Base-by-base conservation (phyloP, 2,888 invertebrate genomes). In the Leptinotarsa tumamoca region DNA sequence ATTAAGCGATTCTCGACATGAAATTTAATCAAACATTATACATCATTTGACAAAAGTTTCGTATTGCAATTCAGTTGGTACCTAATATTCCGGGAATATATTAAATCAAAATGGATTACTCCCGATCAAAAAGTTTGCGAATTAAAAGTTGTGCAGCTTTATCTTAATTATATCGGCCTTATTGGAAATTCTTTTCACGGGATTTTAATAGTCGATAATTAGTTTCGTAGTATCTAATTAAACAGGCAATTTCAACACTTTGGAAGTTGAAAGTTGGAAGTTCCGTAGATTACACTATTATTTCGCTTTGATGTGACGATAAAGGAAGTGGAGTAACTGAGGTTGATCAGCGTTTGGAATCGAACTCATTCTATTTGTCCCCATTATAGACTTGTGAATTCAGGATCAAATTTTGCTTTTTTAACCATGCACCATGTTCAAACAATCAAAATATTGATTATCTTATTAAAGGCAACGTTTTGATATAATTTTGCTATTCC, bases 121-220 rank as follows among this genome's bases (percentile, higher is more conserved):
- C 67, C 43, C 78, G 78, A 81, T 81, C 78, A 79, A 78, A 78
- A 81, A 80, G 76, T 81, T 81, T 79, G 73, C 67, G 73, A 78
- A 78, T 78, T 79, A 77, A 81, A 81, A 80, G 78, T 80, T 77
- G 52, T 15, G 56, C 71, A 73, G 68, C 76, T 80, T 71, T 68
- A 67, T 74, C 77, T 77, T 78, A 81, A 81, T 80, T 81, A 79
- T 75, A 72, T 73, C 72, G 73, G 75, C 68, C 70, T 71, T 79
- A 77, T 77, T 74, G 72, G 56, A 66, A 74, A 70, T 74, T 74
- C 74, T 72, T 58, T 71, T 71, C 27, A 68, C 67, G 54, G 50
- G 51, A 52, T 63, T 71, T 63, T 77, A 75, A 77, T 77, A 72
- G 74, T 70, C 54, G 72, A 72, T 77, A 74, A 77, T 77, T 77